phyloP scores from a whole-genome alignment of 1,140 invertebrate species.

The Panonychus citri region DNA sequence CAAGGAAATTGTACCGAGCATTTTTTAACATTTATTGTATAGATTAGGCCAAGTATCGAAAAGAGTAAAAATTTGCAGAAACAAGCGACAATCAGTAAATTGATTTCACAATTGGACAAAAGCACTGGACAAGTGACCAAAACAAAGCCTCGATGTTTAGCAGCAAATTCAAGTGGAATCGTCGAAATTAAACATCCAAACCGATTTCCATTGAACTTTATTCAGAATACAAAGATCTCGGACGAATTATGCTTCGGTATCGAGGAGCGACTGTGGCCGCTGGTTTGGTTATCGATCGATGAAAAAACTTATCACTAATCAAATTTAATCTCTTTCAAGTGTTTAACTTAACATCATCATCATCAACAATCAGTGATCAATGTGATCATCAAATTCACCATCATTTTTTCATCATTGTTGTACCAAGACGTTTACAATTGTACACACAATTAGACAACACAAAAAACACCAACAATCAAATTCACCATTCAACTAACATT shows the following conservation, averaged over 20 bases:
- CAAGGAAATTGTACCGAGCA: no score
- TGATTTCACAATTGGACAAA: constrained; percentile 65
- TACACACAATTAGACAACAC: no score
- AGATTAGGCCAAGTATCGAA: no score
- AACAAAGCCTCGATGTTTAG: constrained; percentile 57
- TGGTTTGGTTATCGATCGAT: constrained; percentile 56
- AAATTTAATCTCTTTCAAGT: no score
- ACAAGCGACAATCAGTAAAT: constrained; percentile 58
- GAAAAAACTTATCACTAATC: constrained; percentile 24
- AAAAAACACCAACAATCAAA: no score
- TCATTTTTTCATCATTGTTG: no score
- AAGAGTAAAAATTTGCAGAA: constrained; percentile 72
- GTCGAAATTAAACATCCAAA: constrained; percentile 53
- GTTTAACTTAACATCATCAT: no score
- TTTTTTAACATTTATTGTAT: no score
- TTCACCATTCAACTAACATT: no score
- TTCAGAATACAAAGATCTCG: constrained; percentile 72
- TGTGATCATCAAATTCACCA: no score
- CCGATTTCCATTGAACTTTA: constrained; percentile 77
- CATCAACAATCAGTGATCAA: no score
- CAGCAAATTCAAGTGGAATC: constrained; percentile 70
- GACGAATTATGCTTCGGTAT: constrained; percentile 66
- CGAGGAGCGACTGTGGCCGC: constrained; percentile 76
- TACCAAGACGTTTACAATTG: no score
- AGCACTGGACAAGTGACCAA: constrained; percentile 73